Base-by-base conservation (phyloP, 2,888 invertebrate genomes). In the Drosophila algonquin region DNA sequence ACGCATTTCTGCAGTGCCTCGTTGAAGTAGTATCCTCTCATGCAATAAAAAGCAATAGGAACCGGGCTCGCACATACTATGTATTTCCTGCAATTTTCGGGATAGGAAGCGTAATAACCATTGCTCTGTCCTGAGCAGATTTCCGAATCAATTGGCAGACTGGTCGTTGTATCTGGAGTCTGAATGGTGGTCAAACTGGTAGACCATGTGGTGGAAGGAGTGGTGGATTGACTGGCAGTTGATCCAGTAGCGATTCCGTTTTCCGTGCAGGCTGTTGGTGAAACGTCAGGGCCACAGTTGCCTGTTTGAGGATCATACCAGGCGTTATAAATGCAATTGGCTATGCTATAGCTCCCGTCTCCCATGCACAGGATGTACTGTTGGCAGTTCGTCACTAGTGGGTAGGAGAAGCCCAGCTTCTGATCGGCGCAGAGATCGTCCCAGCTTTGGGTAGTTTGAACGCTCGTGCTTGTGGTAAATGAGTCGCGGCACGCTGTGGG, bases 31-130 rank as follows among this genome's bases (percentile, higher is more conserved):
- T 93, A 92, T 18, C 93, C 93, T 0, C 93, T 92, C 10, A 93
- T 93, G 51, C 94, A 94, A 18, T 94, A 94, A 57, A 94, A 94
- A 52, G 93, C 93, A 73, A 90, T 91, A 47, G 81, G 81, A 32
- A 91, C 92, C 0, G 89, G 89, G 8, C 64, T 58, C 0, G 61
- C 64, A 55, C 90, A 90, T 0, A 73, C 58, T 5, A 90, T 79
- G 46, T 82, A 90, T 58, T 89, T 90, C 0, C 70, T 76, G 44
- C 90, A 90, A 47, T 87, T 76, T 48, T 80, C 76, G 2, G 90
- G 90, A 65, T 90, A 90, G 24, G 79, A 63, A 1, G 88, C 72
- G 30, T 83, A 77, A 6, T 76, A 63, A 0, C 80, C 84, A 3
- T 75, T 46, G 0, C 44, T 48, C n/a, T 77, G 9, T 0, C 51